phyloP scores from a whole-genome alignment of 2,113 vertebrate species.

The Cygnus buccinator region DNA sequence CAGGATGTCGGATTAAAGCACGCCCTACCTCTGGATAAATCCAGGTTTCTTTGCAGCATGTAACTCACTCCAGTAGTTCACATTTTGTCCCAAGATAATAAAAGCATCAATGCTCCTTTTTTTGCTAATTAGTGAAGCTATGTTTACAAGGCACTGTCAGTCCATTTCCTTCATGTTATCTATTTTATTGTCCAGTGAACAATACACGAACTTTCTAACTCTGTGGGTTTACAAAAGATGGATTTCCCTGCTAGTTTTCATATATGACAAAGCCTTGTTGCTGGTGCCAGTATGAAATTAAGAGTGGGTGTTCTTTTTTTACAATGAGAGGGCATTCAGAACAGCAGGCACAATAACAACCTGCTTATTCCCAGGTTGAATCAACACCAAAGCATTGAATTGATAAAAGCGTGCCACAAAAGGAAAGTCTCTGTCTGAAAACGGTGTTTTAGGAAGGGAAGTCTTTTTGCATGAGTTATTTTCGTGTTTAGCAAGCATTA shows the following conservation, averaged over 20 bases:
- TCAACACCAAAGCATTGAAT: not conserved
- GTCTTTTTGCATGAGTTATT: not conserved
- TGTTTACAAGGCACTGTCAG: conserved; percentile 2
- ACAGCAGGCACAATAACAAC: not conserved
- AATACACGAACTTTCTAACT: conserved; percentile 59
- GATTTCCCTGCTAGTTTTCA: conserved; percentile 37
- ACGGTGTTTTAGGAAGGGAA: not conserved
- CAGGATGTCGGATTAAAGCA: conserved; percentile 54
- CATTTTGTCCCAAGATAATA: conserved; percentile 56
- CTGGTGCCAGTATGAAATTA: not conserved
- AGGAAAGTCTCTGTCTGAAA: not conserved
- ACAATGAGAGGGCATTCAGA: not conserved
- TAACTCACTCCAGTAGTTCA: not conserved
- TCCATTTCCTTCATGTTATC: not conserved
- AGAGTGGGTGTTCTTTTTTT: not conserved
- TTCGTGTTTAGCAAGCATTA: not conserved
- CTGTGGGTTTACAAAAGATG: conserved; percentile 21
- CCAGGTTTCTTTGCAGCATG: not conserved
- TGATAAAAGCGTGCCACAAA: not conserved
- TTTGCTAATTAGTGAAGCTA: not conserved
- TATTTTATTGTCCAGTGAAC: conserved; percentile 43
- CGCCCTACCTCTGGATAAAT: conserved; percentile 2
- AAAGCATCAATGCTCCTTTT: conserved; percentile 17
- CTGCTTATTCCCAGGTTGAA: not conserved
- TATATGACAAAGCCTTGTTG: not conserved